Evolutionary conservation across 2,888 invertebrate species (phyloP).

Genomic region (Petrolisthes cinctipes): DNA sequence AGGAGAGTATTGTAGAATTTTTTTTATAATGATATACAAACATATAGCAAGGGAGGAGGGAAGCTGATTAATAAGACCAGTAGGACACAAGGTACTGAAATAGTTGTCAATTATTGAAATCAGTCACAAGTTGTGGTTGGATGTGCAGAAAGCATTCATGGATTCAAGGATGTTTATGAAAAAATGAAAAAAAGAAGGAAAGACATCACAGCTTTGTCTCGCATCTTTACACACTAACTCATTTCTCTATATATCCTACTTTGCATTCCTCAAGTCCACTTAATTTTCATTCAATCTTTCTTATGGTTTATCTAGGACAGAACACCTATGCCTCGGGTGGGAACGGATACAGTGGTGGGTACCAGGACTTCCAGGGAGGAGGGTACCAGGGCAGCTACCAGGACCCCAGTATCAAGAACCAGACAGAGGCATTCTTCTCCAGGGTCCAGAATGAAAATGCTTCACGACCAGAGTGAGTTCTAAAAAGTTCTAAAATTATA

Average conservation of each 20-base stretch:
- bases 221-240: too few species aligned
- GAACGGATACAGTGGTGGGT: conserved; percentile 68
- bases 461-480: conserved; percentile 77
- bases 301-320: conserved; percentile 20
- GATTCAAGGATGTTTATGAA: background rate
- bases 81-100: too few species aligned
- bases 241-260: background rate
- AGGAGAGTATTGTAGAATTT: background rate
- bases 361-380: conserved; percentile 74
- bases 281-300: too few species aligned
- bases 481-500: too few species aligned
- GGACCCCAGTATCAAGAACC: conserved; percentile 73
- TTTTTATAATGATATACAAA: background rate
- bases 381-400: conserved; percentile 70
- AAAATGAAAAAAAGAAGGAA: background rate
- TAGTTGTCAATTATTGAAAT: too few species aligned
- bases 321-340: conserved; percentile 45
- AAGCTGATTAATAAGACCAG: too few species aligned
- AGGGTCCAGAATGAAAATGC: conserved; percentile 81
- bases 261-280: background rate
- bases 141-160: background rate
- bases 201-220: too few species aligned
- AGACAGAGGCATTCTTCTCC: conserved; percentile 82
- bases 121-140: too few species aligned
- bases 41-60: background rate